Conservation (phyloP, 2,113 vertebrate species). For the Piaya cayana region DNA sequence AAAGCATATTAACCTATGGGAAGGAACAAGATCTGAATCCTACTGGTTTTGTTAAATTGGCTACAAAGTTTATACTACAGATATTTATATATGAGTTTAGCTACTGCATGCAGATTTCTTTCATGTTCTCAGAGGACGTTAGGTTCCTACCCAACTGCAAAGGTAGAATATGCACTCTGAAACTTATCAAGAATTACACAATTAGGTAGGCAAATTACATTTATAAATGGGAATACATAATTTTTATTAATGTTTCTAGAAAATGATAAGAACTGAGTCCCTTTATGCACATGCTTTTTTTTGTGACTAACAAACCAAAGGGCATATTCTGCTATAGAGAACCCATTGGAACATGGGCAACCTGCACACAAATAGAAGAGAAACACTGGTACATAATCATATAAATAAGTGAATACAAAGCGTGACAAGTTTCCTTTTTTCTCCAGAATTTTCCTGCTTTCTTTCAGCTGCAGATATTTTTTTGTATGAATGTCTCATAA, state of each 20-base stretch:
- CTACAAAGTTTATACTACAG: accelerated
- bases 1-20: neutral
- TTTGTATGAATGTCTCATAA: neutral
- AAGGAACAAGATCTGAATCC: neutral
- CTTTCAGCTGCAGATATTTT: neutral
- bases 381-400: neutral
- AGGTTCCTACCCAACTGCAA: neutral
- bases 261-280: neutral
- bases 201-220: neutral
- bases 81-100: neutral
- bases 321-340: neutral
- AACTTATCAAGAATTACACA: neutral
- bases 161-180: neutral
- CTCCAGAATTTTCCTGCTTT: neutral
- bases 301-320: neutral
- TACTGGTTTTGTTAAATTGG: neutral
- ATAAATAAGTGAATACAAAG: neutral
- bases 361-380: neutral
- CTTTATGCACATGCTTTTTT: neutral
- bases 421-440: neutral
- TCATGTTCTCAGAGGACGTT: neutral
- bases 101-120: neutral
- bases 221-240: neutral
- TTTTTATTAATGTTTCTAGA: neutral
- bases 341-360: neutral